phyloP scores from a whole-genome alignment of 2,797 vertebrate genomes.

The Gallinago nigripennis region DNA sequence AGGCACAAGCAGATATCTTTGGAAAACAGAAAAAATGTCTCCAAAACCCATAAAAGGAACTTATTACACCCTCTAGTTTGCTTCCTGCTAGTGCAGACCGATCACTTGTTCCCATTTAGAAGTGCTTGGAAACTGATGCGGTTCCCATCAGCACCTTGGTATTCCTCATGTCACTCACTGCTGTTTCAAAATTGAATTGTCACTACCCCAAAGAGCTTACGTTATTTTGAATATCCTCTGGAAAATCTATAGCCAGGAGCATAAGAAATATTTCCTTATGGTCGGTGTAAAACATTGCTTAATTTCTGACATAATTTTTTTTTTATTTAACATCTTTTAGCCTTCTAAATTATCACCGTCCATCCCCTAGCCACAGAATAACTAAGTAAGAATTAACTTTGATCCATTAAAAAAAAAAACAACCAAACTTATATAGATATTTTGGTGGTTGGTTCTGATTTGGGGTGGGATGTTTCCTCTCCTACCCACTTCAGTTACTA shows the following conservation, averaged over 20 bases:
- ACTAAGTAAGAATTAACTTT: neutral
- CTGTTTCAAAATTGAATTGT: neutral
- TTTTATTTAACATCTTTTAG: neutral
- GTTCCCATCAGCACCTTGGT: neutral
- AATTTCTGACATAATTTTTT: neutral
- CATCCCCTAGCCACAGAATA: neutral
- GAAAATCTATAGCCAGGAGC: neutral
- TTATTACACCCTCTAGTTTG: neutral
- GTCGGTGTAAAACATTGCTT: neutral
- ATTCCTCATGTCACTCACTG: neutral
- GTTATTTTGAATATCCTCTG: neutral
- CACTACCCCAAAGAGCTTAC: neutral
- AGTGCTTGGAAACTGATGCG: accelerated
- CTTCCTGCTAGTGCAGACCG: neutral
- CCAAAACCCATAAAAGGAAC: neutral
- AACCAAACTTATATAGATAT: neutral
- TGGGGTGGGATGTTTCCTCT: accelerated
- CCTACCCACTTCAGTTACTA: neutral
- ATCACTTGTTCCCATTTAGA: neutral
- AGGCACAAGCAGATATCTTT: neutral
- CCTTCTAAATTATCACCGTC: neutral
- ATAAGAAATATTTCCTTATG: neutral
- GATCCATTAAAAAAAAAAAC: neutral
- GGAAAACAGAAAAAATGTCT: neutral
- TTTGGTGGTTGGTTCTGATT: neutral